Base-by-base conservation (phyloP, 2,797 vertebrate species). In the Poliocrania exsul region DNA sequence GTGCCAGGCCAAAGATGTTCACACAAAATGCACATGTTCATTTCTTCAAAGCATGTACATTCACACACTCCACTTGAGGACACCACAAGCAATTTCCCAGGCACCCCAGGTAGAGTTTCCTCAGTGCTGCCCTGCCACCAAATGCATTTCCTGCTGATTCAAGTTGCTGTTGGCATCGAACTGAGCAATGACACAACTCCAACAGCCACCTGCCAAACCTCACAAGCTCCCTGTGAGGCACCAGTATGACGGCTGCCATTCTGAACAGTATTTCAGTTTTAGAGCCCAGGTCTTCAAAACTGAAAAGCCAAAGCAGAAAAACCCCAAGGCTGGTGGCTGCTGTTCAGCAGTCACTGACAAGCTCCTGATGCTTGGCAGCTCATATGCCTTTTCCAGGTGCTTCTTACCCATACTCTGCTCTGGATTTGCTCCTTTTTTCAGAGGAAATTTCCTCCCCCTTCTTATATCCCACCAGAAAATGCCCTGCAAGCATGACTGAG, bases 401-500 rank as follows among this genome's bases (percentile, higher is more conserved):
- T n/a, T 57, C 23, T 67, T 54, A 46, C 13, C 49, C 40, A 47
- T 6, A 17, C 3, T 2, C 25, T n/a, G 25, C 53, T 83, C 62
- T 80, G 53, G 46, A 56, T 89, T 51, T 77, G 17, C 3, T 64
- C 29, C 80, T 23, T 28, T 49, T 49, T 86, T 57, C 58, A 29
- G 38, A 61, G 35, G 53, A 19, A 37, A n/a, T 44, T 57, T 74
- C 47, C 33, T 12, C 11, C 8, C 53, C 5, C 13, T 38, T 44
- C 28, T 51, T 57, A 16, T 2, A 31, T 28, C 35, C 53, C 53
- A 61, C 17, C 20, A 56, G 49, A 67, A 57, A 53, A 50, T 7
- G 29, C 23, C 2, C 1, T 7, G 1, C 9, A 28, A 50, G 13
- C 1, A 2, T 2, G 3, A 62, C 7, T 1, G 7, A 38, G 40